Percentiles rank a stretch among this genome's conserved stretches.
Evolutionary conservation across 2,113 vertebrate species (phyloP).

Genomic region (Agapornis roseicollis): DNA sequence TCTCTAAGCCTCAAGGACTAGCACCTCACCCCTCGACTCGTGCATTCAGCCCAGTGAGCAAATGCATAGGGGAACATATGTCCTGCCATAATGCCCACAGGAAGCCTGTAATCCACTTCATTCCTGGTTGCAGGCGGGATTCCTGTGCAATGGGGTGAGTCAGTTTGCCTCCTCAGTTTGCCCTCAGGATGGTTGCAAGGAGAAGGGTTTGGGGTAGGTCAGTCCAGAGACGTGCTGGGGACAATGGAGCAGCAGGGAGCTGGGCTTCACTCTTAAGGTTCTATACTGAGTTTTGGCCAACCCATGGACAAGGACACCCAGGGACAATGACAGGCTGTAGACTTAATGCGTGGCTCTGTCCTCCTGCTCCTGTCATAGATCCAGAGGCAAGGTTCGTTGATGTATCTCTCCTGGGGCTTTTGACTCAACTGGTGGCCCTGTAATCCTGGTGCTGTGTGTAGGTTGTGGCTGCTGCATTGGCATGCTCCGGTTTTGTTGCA

Average conservation of each 20-base stretch:
- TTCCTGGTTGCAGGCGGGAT: neutral
- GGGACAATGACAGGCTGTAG: neutral
- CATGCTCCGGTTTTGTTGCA: neutral
- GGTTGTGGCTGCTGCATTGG: neutral
- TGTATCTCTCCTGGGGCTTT: neutral
- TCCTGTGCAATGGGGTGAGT: neutral
- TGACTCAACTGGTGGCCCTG: constrained; percentile 10
- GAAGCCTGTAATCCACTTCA: constrained; percentile 20
- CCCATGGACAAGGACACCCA: neutral
- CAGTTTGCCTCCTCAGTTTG: neutral
- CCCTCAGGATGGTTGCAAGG: neutral
- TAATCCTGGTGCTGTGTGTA: neutral
- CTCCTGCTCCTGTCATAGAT: neutral
- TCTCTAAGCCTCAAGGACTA: neutral
- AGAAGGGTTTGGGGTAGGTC: neutral
- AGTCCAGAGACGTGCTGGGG: neutral
- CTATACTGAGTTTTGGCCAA: neutral
- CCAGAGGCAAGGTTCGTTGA: neutral
- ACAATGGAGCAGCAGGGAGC: neutral
- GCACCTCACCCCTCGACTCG: neutral
- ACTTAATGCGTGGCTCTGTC: neutral
- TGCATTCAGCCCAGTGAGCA: neutral
- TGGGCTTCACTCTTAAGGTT: fast-evolving
- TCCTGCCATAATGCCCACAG: neutral
- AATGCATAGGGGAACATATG: neutral